Percentiles rank a stretch among this genome's conserved stretches.
Evolutionary conservation across 2,888 invertebrate genomes (phyloP).

Genomic region (Drosophila fulvimacula): DNA sequence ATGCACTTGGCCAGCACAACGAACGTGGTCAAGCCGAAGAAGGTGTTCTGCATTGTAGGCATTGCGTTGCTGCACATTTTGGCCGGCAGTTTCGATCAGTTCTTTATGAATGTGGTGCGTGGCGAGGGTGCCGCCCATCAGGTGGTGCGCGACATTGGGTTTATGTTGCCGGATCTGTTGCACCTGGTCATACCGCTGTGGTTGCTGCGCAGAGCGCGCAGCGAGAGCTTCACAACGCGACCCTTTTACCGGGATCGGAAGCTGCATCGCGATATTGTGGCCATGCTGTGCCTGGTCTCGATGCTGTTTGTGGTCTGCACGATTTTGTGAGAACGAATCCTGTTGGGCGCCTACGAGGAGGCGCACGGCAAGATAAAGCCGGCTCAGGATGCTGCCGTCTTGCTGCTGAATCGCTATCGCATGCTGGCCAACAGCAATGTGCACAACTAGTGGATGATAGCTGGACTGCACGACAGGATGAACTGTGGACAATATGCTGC

Average conservation of each 20-base stretch:
- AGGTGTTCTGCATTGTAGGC: constrained; percentile 87
- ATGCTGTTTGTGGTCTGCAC: constrained; percentile 84
- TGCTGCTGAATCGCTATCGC: constrained; percentile 66
- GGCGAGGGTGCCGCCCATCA: constrained; percentile 89
- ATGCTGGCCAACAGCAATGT: constrained; percentile 68
- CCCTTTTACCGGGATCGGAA: constrained; percentile 84
- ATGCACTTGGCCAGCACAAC: constrained; percentile 86
- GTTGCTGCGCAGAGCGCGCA: constrained; percentile 84
- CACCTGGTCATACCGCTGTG: constrained; percentile 87
- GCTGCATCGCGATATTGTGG: constrained; percentile 83
- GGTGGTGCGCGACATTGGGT: constrained; percentile 88
- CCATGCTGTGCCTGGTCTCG: constrained; percentile 83
- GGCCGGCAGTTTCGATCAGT: constrained; percentile 88
- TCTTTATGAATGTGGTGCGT: constrained; percentile 87
- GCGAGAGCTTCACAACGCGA: constrained; percentile 82
- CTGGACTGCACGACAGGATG: constrained; percentile 4
- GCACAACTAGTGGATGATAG: constrained; percentile 49
- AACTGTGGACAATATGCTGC: constrained; percentile 66
- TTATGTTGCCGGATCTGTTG: constrained; percentile 89
- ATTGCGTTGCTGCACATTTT: constrained; percentile 88
- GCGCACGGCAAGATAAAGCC: constrained; percentile 63
- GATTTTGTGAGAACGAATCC: constrained; percentile 83
- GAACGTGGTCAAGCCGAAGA: constrained; percentile 86
- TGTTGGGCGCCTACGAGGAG: constrained; percentile 65
- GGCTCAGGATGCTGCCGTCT: constrained; percentile 62